Conservation (phyloP, 1,140 invertebrate species). For the Leptestheria dahalacensis region DNA sequence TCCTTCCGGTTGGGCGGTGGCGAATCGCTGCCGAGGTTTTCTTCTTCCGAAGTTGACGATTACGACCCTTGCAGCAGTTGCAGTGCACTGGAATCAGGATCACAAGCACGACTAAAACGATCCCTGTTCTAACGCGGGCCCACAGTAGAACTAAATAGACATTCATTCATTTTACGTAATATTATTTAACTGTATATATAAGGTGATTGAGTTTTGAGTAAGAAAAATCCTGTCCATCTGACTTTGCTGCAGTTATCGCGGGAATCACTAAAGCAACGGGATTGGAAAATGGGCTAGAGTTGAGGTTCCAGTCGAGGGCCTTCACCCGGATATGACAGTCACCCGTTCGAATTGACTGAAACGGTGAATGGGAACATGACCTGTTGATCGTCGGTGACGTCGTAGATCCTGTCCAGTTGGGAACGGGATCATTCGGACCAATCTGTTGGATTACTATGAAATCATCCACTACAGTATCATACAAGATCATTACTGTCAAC, state of each 20-base stretch:
- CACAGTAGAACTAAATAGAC: not conserved
- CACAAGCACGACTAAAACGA: not conserved
- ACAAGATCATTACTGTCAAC: not conserved
- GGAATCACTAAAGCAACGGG: not conserved
- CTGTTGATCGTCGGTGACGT: not conserved
- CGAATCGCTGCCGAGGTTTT: too few species aligned
- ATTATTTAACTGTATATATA: too few species aligned
- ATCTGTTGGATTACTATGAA: not conserved
- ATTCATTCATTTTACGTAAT: too few species aligned
- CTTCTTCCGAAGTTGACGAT: too few species aligned
- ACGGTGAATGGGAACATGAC: not conserved
- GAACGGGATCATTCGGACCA: not conserved
- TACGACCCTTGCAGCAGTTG: not conserved
- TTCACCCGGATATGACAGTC: not conserved
- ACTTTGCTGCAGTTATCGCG: not conserved
- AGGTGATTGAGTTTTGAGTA: not conserved
- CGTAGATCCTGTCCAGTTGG: not conserved
- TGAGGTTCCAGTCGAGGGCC: not conserved
- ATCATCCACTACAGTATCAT: not conserved
- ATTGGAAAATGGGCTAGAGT: not conserved
- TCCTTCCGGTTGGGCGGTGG: too few species aligned
- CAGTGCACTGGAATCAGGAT: not conserved
- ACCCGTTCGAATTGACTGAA: not conserved
- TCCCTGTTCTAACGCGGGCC: not conserved
- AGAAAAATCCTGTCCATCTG: not conserved